Conservation (phyloP, 2,113 vertebrate species). For the Lepisosteus osseus region DNA sequence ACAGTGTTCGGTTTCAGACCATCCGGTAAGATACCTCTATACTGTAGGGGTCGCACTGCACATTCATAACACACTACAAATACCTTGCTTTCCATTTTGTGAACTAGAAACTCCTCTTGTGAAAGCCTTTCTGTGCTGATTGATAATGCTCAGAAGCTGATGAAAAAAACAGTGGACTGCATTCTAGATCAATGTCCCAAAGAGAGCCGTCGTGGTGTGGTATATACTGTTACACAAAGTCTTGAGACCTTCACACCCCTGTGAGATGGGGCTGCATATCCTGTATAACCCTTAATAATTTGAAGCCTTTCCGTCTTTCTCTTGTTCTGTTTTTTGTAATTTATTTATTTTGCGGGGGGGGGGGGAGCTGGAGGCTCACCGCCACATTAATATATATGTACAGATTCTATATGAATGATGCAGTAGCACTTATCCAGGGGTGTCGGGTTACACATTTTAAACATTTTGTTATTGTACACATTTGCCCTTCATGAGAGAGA, state of each 20-base stretch:
- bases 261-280: constrained; percentile 53
- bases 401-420: constrained; percentile 29
- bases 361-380: constrained; percentile 40
- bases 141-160: background rate
- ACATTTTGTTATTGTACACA: constrained; percentile 15
- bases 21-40: too few relatives aligned
- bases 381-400: constrained; percentile 38
- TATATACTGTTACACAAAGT: constrained; percentile 17
- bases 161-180: background rate
- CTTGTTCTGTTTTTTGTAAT: constrained; percentile 44
- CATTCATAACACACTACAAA: too few relatives aligned
- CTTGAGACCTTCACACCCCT: constrained; percentile 18
- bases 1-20: too few relatives aligned
- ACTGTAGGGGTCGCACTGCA: too few relatives aligned
- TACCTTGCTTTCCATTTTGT: too few relatives aligned
- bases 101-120: too few relatives aligned
- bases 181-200: background rate
- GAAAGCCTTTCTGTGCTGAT: too few relatives aligned
- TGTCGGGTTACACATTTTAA: constrained; percentile 39
- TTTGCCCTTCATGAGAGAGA: constrained; percentile 4
- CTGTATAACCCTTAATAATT: constrained; percentile 43
- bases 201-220: background rate
- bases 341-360: constrained; percentile 47
- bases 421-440: constrained; percentile 31
- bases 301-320: constrained; percentile 51